Evolutionary conservation across 2,888 invertebrate genomes (phyloP), one percentile per base, ranked within the genome.

Genomic region (Hypercompe scribonia): DNA sequence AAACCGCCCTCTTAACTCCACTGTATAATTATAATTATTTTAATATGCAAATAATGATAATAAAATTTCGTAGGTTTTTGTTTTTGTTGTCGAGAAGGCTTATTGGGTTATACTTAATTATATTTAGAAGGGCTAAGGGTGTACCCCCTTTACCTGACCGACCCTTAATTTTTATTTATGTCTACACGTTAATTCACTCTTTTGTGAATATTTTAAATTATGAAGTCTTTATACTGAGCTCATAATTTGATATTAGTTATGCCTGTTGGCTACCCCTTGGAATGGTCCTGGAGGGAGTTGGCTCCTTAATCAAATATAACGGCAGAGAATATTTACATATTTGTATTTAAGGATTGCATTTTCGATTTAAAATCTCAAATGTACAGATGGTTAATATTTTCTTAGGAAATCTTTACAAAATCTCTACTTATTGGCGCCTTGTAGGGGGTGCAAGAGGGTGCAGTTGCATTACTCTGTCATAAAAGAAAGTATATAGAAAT

Each of bases 21-120:
- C 66, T 46, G 76, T 79, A 84, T 79, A 86, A 92, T 93, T 91
- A 93, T 94, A 94, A 95, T 95, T 93, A 95, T 95, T 95, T 94
- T 94, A 93, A 94, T 95, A 95, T 95, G 95, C 93, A 94, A 95
- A 95, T 95, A 95, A 95, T 93, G 90, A 93, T 95, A 95, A 95
- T 95, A 94, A 95, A 94, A 95, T 95, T 93, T 91, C 89, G 90
- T 89, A 86, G 90, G 90, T 91, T 91, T 94, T 93, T 93, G 93
- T 93, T 93, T 94, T 92, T 90, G 91, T 90, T 89, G 90, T 85
- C 89, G 87, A 88, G 82, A 82, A 84, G 85, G 91, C 88, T 94
- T 95, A 95, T 95, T 94, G 93, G 91, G 95, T 95, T 94, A 93
- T 93, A 88, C 90, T 90, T 92, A 93, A 94, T 94, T 92, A 91